Evolutionary conservation across 2,797 vertebrate genomes (phyloP).

Genomic region (Catamblyrhynchus diadema): DNA sequence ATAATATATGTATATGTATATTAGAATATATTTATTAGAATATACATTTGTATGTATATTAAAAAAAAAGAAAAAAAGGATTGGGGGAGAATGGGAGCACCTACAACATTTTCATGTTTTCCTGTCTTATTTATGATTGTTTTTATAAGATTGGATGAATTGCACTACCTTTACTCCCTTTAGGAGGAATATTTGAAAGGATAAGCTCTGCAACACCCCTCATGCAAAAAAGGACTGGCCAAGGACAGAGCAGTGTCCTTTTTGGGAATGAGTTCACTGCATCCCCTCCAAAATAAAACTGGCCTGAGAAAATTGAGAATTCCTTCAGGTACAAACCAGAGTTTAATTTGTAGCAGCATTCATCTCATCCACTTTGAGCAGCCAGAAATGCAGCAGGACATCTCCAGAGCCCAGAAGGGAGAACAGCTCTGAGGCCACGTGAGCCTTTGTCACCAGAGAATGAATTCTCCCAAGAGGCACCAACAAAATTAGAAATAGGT

Average conservation of each 20-base stretch:
- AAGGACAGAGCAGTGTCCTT: not conserved
- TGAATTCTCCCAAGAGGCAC: not conserved
- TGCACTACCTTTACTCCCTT: not conserved
- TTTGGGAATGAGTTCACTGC: not conserved
- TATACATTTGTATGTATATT: too few species aligned
- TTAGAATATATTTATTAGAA: too few species aligned
- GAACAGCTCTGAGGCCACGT: not conserved
- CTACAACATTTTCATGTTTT: not conserved
- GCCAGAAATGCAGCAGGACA: not conserved
- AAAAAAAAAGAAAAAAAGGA: not conserved
- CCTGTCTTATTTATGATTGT: not conserved
- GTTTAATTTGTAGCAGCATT: not conserved
- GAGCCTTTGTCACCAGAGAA: not conserved
- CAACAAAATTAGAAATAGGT: slow-evolving; percentile 16
- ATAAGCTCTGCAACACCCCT: not conserved
- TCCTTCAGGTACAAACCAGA: not conserved
- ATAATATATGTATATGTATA: too few species aligned
- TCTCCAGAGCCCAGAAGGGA: not conserved
- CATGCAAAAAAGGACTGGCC: not conserved
- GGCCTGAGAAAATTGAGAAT: not conserved
- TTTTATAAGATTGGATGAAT: not conserved
- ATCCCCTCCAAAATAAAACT: not conserved
- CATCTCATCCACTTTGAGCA: not conserved
- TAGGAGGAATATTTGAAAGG: not conserved
- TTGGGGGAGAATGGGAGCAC: not conserved